Base-by-base conservation (phyloP, 53 echinoderm and acorn worm species). In the Echinometra lucunter region DNA sequence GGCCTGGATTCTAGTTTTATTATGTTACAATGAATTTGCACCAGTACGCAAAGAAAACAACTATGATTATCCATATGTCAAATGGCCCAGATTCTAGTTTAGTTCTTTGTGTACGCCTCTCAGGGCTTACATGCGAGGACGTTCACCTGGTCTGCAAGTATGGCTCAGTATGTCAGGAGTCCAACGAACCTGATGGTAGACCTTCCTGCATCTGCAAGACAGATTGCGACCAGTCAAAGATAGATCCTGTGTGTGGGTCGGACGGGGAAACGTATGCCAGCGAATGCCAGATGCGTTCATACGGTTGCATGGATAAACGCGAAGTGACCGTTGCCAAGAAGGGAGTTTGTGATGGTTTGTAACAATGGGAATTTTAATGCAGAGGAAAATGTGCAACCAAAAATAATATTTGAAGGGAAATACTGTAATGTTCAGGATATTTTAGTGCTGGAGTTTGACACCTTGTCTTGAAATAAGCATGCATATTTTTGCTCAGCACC, bases 251-350 rank as follows among this genome's bases (percentile, higher is more conserved):
- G 3, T 98, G 98, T 90, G 96, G 92, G 44, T 96, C 96, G 47
- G 67, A 90, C 60, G 95, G 95, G 8, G 35, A 92, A 56, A 98
- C 95, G 18, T 96, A 97, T 82, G 74, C 63, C 44, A 98, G 94
- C 85, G 35, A 70, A 30, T 98, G 98, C 74, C 47, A 70, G 66
- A 49, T 98, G 89, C 85, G 13, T 44, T 87, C 42, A 44, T 83
- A 72, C 1, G 45, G 91, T 30, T 98, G 98, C 88, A 3, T 83
- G 23, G 67, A 78, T 32, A 82, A 95, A 55, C 88, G 66, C 27
- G 3, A 85, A 0, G 80, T 98, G n/a, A 58, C 82, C 6, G 40
- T 95, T 15, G 82, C 21, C 49, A 87, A 96, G 93, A 15, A 21
- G 23, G 95, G 96, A 25, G 40, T 94, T 17, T 94, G 94, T 44